phyloP scores from a whole-genome alignment of 2,888 invertebrate genomes.

The Chrysolina americana region DNA sequence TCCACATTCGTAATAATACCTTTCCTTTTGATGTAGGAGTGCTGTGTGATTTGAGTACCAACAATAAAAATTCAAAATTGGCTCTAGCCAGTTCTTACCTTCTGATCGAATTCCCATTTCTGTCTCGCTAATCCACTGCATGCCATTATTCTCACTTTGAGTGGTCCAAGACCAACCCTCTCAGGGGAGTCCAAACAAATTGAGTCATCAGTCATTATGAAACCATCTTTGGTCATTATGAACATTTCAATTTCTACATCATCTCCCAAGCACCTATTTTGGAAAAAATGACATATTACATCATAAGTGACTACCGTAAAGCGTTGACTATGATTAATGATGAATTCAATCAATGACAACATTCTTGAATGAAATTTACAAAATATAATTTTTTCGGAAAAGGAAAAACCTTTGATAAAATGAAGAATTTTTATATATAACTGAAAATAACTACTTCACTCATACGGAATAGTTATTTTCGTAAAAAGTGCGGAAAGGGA shows the following conservation, averaged over 20 bases:
- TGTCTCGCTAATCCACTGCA: slow-evolving; percentile 80
- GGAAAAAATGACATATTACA: not conserved
- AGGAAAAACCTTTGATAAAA: too few species aligned
- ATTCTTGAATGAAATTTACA: too few species aligned
- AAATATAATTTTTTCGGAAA: too few species aligned
- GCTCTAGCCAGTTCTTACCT: slow-evolving; percentile 61
- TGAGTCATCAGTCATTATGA: slow-evolving; percentile 90
- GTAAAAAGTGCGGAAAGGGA: too few species aligned
- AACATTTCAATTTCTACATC: slow-evolving; percentile 79
- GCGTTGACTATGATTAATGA: not conserved
- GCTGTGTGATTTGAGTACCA: too few species aligned
- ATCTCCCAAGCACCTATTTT: slow-evolving; percentile 73
- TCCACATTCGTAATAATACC: too few species aligned
- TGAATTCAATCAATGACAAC: too few species aligned
- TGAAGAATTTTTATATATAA: too few species aligned
- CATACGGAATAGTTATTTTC: too few species aligned
- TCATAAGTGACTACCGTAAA: not conserved
- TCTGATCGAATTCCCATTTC: slow-evolving; percentile 77
- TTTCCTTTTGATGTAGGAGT: too few species aligned
- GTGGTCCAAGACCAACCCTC: slow-evolving; percentile 63
- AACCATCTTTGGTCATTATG: slow-evolving; percentile 79
- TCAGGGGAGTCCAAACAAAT: slow-evolving; percentile 85
- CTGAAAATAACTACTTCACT: too few species aligned
- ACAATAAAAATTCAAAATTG: not conserved
- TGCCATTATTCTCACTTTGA: slow-evolving; percentile 80